Evolutionary conservation across 2,797 vertebrate genomes (phyloP).

Genomic region (Poecilia wingei): DNA sequence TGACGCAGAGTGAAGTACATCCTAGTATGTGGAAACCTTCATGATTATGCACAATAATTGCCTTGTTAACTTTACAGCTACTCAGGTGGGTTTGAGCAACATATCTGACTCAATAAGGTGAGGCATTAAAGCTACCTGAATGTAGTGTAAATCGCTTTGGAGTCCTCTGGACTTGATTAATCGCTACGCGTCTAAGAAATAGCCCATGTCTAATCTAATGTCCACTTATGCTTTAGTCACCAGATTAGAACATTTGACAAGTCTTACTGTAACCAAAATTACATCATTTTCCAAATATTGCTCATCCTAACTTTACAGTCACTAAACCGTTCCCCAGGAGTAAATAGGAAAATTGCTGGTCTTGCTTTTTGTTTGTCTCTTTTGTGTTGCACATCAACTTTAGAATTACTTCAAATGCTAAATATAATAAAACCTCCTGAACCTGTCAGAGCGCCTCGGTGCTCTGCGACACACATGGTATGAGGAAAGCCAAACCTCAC

Average conservation of each 20-base stretch:
- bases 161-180: background rate
- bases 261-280: background rate
- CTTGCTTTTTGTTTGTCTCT: slow-evolving; percentile 27
- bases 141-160: background rate
- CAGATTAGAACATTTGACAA: background rate
- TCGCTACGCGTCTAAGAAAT: background rate
- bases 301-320: background rate
- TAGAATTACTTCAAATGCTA: slow-evolving; percentile 49
- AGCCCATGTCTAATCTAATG: background rate
- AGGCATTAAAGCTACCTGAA: background rate
- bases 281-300: slow-evolving; percentile 1
- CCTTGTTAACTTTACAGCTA: background rate
- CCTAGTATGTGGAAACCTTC: too few species aligned
- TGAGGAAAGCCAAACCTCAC: slow-evolving; percentile 39
- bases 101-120: background rate
- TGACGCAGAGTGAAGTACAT: too few species aligned
- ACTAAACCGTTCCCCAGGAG: background rate
- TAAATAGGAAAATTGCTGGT: background rate
- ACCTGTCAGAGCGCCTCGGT: slow-evolving; percentile 18
- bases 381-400: slow-evolving; percentile 33
- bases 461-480: slow-evolving; percentile 42
- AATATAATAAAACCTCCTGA: slow-evolving; percentile 47
- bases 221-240: background rate
- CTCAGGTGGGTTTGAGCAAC: background rate
- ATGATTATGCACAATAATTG: background rate